phyloP scores from a whole-genome alignment of 2,113 vertebrate species.

The Chitala chitala region DNA sequence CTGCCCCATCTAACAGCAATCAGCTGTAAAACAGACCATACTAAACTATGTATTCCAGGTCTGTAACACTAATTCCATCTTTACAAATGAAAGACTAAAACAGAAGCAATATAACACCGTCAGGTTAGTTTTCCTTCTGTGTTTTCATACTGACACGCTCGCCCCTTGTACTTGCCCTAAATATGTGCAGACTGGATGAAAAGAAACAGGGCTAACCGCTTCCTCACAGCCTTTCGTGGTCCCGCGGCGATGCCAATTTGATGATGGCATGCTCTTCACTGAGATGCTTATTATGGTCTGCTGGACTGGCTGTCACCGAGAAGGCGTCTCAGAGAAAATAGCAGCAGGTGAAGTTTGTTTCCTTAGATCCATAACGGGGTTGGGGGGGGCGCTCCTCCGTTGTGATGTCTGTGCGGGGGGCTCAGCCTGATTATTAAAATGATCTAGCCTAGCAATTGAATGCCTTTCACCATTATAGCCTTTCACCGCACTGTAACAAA shows the following conservation, averaged over 20 bases:
- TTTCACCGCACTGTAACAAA: too few relatives aligned
- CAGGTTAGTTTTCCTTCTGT: constrained; percentile 2
- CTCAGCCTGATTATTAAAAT: constrained; percentile 15
- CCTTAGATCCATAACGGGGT: background rate
- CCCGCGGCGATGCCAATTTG: background rate
- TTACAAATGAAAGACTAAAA: background rate
- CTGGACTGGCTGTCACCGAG: background rate
- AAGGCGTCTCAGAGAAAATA: constrained; percentile 1
- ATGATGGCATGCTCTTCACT: background rate
- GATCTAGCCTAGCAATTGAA: background rate
- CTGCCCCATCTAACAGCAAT: too few relatives aligned
- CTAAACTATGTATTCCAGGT: too few relatives aligned
- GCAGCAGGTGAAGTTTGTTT: background rate
- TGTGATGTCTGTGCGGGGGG: background rate
- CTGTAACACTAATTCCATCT: background rate
- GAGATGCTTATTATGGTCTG: constrained; percentile 12
- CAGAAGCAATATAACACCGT: background rate
- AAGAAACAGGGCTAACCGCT: background rate
- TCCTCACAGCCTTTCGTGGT: background rate
- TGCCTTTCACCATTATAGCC: background rate
- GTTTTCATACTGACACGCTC: background rate
- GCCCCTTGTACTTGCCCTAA: background rate
- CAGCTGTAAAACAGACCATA: too few relatives aligned
- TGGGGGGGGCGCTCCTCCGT: background rate
- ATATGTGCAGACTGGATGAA: constrained; percentile 5